These are phyloP conservation scores for Numida meleagris DNA, from an alignment of 2,113 vertebrate species.

Conservation along the genomic window DNA sequence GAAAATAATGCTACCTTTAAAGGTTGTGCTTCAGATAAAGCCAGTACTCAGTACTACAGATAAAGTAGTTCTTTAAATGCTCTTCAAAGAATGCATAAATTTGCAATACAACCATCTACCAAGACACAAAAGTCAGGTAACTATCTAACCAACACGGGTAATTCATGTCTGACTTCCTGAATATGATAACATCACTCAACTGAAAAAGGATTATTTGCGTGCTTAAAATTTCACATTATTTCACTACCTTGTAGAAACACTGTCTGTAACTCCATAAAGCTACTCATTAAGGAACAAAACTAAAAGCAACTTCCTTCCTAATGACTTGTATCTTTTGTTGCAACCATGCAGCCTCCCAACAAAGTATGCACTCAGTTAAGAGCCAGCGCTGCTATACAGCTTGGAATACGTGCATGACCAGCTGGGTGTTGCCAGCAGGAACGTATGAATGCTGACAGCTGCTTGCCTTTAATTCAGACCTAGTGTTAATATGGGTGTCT, in stretches of 20 bases:
- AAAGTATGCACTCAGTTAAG: background rate
- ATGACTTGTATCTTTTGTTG: background rate
- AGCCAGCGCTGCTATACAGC: background rate
- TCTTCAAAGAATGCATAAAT: background rate
- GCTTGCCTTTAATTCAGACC: background rate
- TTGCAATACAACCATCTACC: background rate
- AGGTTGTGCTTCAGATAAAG: background rate
- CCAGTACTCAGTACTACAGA: background rate
- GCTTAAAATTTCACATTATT: background rate
- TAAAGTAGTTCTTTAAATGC: background rate
- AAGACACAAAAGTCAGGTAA: background rate
- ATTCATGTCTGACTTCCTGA: background rate
- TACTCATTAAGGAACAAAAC: background rate
- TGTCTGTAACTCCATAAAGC: background rate
- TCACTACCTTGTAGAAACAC: background rate
- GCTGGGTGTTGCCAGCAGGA: background rate
- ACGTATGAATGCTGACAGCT: background rate
- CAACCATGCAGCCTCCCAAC: background rate
- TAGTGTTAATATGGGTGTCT: background rate
- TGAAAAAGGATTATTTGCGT: background rate
- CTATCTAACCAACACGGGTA: background rate
- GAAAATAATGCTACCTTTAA: background rate
- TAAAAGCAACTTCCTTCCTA: background rate
- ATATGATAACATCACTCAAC: background rate
- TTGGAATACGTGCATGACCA: background rate